Conservation (phyloP, 35 echinoderm and acorn worm species). For the Diadema setosum region DNA sequence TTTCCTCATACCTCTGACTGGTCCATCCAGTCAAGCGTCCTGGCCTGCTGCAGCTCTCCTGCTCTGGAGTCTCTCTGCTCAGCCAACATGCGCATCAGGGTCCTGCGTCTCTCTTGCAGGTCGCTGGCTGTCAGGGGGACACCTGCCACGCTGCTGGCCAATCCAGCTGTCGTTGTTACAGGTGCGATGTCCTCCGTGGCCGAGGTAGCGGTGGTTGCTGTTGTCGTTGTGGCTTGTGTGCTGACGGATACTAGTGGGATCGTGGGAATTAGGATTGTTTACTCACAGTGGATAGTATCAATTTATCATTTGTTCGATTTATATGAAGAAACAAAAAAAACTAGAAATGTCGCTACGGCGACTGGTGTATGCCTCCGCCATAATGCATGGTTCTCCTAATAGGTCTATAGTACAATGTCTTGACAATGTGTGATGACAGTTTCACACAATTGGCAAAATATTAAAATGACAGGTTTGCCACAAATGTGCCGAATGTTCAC, state of each 20-base stretch:
- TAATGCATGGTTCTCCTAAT: too few relatives aligned
- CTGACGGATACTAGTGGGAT: neutral
- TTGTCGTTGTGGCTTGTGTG: neutral
- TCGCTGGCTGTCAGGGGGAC: neutral
- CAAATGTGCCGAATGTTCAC: too few relatives aligned
- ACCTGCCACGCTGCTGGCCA: neutral
- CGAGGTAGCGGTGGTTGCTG: neutral
- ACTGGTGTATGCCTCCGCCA: too few relatives aligned
- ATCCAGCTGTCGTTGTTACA: neutral
- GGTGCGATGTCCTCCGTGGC: neutral
- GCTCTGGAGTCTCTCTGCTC: constrained; percentile 60
- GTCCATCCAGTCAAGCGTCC: constrained; percentile 37
- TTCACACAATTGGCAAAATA: too few relatives aligned
- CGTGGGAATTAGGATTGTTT: too few relatives aligned
- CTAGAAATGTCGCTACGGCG: too few relatives aligned
- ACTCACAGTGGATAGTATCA: too few relatives aligned
- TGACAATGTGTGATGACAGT: too few relatives aligned
- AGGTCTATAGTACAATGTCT: too few relatives aligned
- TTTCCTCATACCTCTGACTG: neutral
- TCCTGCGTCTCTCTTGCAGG: constrained; percentile 21
- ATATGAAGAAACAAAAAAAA: too few relatives aligned
- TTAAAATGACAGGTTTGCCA: too few relatives aligned
- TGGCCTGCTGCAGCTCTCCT: constrained; percentile 29
- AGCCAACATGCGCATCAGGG: constrained; percentile 60
- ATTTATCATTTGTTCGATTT: too few relatives aligned